Evolutionary conservation across 2,888 invertebrate species (phyloP), one percentile per base, ranked within the genome.

Genomic region (Hirtodrosophila duncani): DNA sequence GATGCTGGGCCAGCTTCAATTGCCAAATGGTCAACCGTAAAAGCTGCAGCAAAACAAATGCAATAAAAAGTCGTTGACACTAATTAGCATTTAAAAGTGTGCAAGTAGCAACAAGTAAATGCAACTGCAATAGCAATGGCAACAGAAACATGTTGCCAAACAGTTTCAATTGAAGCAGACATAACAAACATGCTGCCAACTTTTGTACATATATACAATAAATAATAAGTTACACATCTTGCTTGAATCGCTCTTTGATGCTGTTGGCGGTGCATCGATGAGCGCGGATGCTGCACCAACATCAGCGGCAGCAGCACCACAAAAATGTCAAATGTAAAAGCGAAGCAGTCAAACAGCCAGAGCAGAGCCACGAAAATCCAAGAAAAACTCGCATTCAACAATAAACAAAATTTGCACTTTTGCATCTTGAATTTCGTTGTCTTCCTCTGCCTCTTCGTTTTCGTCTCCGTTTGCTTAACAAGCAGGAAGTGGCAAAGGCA

Each of bases 261-360:
- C n/a, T n/a, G n/a, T n/a, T 29, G 5, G 18, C 60, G 30, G 34
- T 24, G 24, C 36, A 29, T 9, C 43, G 23, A 33, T 33, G 52
- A 59, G 38, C 24, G 20, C 23, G 26, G 58, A 49, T 39, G 50
- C 51, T 31, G 9, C 13, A 23, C n/a, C 9, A n/a, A 21, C 23
- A 11, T n/a, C 20, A 36, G 10, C 29, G 17, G 45, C 57, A 37
- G 18, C 51, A 36, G 14, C 33, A 42, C 38, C 36, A 56, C 61
- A 77, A 67, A 80, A 80, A 77, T 80, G 80, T 80, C 78, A 82
- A 82, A 82, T 63, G 80, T 62, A 62, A 68, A 67, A 77, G 60
- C 68, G 36, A 67, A 50, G 38, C 48, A 70, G 46, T 46, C 57
- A 50, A 51, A 58, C 48, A 50, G 68, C 59, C 42, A 31, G 49